Evolutionary conservation across 2,797 vertebrate genomes (phyloP).

Genomic region (Megalops cyprinoides): DNA sequence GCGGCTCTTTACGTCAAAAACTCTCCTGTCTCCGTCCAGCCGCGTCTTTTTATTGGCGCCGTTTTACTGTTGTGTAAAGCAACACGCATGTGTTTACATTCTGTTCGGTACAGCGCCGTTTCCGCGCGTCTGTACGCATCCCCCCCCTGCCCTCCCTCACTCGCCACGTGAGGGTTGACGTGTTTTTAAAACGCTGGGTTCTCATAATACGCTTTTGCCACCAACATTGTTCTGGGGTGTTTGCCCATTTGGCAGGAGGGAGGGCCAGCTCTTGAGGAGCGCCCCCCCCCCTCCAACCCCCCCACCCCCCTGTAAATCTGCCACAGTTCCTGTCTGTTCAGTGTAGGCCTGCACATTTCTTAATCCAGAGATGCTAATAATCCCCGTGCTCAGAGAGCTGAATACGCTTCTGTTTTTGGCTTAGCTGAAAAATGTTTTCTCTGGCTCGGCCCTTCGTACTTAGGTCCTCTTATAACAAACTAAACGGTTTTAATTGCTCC

Average conservation of each 20-base stretch:
- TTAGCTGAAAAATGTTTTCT: conserved; percentile 93
- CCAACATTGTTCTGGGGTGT: conserved; percentile 70
- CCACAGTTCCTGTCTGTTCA: conserved; percentile 81
- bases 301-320: conserved; percentile 71
- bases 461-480: conserved; percentile 97
- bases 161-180: conserved; percentile 1
- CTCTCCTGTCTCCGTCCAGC: conserved; percentile 41
- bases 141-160: not conserved
- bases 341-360: conserved; percentile 77
- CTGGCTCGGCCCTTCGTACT: conserved; percentile 88
- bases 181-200: conserved; percentile 58
- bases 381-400: conserved; percentile 71
- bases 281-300: conserved; percentile 63
- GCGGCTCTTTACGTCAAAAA: not conserved
- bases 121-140: conserved; percentile 40
- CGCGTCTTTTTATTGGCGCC: conserved; percentile 68
- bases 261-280: conserved; percentile 51
- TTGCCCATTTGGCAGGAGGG: conserved; percentile 63
- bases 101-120: conserved; percentile 55
- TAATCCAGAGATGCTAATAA: conserved; percentile 88
- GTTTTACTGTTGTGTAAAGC: conserved; percentile 68
- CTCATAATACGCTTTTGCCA: conserved; percentile 57
- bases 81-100: conserved; percentile 66
- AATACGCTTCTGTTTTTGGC: conserved; percentile 95
- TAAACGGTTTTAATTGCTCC: conserved; percentile 91